A percentile compares a stretch with the other conserved stretches of the same genome.
Evolutionary conservation across 2,888 invertebrate genomes (phyloP).

Genomic region (Petrolisthes cinctipes): DNA sequence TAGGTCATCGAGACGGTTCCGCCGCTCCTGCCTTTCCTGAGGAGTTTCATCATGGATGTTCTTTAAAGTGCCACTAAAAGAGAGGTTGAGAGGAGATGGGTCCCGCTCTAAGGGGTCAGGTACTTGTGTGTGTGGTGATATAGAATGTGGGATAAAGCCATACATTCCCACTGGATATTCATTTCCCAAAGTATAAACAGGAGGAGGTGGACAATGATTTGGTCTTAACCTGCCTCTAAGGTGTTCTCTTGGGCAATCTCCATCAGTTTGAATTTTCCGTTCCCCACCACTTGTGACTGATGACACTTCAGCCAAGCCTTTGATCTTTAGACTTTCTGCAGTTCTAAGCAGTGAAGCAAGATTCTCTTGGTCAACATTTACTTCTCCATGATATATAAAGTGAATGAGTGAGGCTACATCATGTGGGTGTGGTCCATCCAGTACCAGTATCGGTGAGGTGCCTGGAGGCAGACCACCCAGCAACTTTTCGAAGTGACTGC

Average conservation of each 20-base stretch:
- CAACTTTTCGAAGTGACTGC: conserved; percentile 63
- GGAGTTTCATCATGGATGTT: conserved; percentile 59
- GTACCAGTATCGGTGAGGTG: conserved; percentile 60
- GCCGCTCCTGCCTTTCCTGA: conserved; percentile 57
- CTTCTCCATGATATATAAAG: conserved; percentile 65
- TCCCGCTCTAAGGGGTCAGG: conserved; percentile 55
- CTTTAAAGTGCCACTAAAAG: conserved; percentile 51
- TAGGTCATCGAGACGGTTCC: conserved; percentile 54
- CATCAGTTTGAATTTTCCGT: conserved; percentile 41
- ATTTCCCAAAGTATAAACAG: conserved; percentile 41
- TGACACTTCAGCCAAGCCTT: conserved; percentile 64
- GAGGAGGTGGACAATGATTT: conserved; percentile 33
- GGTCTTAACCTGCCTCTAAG: conserved; percentile 39
- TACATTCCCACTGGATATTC: conserved; percentile 55
- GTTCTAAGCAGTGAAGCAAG: conserved; percentile 64
- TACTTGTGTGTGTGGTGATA: conserved; percentile 50
- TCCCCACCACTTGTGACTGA: conserved; percentile 53
- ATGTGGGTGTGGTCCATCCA: conserved; percentile 64
- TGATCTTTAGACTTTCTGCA: conserved; percentile 63
- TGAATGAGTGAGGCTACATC: conserved; percentile 62
- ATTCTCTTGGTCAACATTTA: conserved; percentile 64
- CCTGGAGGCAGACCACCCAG: conserved; percentile 59
- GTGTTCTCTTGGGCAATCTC: conserved; percentile 38
- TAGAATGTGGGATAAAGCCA: conserved; percentile 40
- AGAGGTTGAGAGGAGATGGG: conserved; percentile 57